These are phyloP conservation scores for Sesia bembeciformis DNA, from an alignment of 2,888 invertebrate genomes.

Conservation along the genomic window DNA sequence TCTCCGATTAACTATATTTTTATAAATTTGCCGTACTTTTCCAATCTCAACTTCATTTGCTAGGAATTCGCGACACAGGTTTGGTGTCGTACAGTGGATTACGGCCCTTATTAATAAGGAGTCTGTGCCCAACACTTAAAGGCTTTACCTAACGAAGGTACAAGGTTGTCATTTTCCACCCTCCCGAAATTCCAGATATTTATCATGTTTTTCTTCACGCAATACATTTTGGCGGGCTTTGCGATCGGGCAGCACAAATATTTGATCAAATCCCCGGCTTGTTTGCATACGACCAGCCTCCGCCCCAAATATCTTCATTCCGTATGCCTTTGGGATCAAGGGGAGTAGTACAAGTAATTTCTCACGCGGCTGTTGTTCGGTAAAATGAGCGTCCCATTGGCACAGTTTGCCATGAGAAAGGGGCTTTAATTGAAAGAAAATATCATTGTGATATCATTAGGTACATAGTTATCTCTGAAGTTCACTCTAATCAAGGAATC, in stretches of 20 bases:
- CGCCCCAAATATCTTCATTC: neutral
- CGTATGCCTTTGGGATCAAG: neutral
- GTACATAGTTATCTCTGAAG: too few relatives aligned
- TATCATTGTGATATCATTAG: too few relatives aligned
- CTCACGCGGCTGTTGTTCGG: neutral
- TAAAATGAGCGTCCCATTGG: neutral
- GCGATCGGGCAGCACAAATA: conserved; percentile 21
- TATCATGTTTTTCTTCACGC: neutral
- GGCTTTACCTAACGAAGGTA: neutral
- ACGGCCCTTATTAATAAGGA: too few relatives aligned
- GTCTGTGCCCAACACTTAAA: too few relatives aligned
- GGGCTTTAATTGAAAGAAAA: too few relatives aligned
- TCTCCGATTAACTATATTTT: too few relatives aligned
- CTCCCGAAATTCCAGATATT: neutral
- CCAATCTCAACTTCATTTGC: too few relatives aligned
- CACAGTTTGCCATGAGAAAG: neutral
- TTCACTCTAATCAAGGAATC: too few relatives aligned
- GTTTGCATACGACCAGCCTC: conserved; percentile 20
- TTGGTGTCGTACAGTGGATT: too few relatives aligned
- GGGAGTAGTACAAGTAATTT: neutral
- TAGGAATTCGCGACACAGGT: too few relatives aligned
- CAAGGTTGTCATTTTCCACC: neutral
- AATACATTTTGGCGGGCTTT: conserved; percentile 7
- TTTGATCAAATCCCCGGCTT: conserved; percentile 25
- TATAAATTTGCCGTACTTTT: too few relatives aligned